Conservation (phyloP, 1,140 invertebrate species). For the Cydia amplana region DNA sequence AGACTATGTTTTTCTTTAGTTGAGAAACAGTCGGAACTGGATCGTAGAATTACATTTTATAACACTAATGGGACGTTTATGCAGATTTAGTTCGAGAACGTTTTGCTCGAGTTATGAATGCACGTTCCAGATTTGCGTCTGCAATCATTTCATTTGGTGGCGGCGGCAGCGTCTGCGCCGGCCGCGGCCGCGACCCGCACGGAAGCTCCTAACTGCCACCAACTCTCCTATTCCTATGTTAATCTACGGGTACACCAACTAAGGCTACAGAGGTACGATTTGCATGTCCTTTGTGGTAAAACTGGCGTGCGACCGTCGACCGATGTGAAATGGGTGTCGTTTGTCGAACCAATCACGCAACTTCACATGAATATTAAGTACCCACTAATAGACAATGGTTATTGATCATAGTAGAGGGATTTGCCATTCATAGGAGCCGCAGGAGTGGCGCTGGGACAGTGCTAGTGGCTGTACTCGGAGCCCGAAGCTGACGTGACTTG, state of each 20-base stretch:
- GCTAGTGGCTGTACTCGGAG: conserved; percentile 40
- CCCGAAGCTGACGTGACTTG: conserved; percentile 49
- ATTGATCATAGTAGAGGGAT: conserved; percentile 55
- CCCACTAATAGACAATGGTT: conserved; percentile 58
- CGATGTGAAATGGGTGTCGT: conserved; percentile 54
- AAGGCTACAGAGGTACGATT: conserved; percentile 62
- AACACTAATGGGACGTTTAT: conserved; percentile 58
- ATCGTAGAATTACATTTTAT: conserved; percentile 50
- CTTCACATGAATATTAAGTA: conserved; percentile 60
- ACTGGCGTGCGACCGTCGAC: conserved; percentile 47
- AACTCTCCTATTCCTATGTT: conserved; percentile 73
- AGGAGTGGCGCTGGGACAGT: conserved; percentile 37
- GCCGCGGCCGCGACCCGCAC: conserved; percentile 38
- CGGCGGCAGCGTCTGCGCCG: conserved; percentile 37
- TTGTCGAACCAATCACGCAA: conserved; percentile 46
- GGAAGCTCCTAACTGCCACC: conserved; percentile 62
- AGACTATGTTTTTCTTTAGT: conserved; percentile 32
- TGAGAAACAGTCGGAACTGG: conserved; percentile 33
- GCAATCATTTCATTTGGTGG: conserved; percentile 59
- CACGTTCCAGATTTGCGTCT: conserved; percentile 56
- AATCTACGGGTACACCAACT: conserved; percentile 61
- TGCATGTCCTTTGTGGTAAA: conserved; percentile 71
- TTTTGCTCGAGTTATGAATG: conserved; percentile 62
- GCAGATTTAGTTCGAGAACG: conserved; percentile 59
- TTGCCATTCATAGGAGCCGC: conserved; percentile 54